A percentile compares a stretch with the other conserved stretches of the same genome.
Conservation (phyloP, 2,113 vertebrate genomes). For the Scortum barcoo region DNA sequence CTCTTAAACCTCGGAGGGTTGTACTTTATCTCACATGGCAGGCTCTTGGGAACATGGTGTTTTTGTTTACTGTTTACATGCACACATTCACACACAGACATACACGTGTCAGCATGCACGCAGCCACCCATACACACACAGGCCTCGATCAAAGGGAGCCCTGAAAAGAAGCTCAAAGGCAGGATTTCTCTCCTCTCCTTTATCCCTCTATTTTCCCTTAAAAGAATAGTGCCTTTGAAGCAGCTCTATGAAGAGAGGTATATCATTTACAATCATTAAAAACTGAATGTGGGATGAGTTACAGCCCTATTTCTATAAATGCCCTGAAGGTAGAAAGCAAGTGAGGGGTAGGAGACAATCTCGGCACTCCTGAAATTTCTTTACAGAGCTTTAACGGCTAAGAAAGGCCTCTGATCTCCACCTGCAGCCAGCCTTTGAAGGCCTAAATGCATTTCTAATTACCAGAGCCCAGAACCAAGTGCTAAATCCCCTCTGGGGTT, state of each 20-base stretch:
- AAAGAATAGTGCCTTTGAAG: conserved; percentile 66
- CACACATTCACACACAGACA: conserved; percentile 1
- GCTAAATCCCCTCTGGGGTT: conserved; percentile 60
- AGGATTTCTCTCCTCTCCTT: conserved; percentile 35
- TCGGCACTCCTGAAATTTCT: conserved; percentile 48
- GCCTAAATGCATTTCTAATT: conserved; percentile 66
- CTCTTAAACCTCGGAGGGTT: not conserved
- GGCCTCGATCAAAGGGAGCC: conserved; percentile 68
- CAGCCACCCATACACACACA: not conserved
- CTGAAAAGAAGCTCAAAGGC: conserved; percentile 61
- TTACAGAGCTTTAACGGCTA: conserved; percentile 48
- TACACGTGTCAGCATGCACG: not conserved
- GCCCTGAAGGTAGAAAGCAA: conserved; percentile 47
- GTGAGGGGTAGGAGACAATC: conserved; percentile 30
- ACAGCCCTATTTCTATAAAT: conserved; percentile 49
- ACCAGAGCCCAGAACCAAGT: conserved; percentile 40
- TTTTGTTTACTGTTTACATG: conserved; percentile 47
- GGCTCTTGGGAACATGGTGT: conserved; percentile 27
- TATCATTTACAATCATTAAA: conserved; percentile 68
- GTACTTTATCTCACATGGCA: conserved; percentile 42
- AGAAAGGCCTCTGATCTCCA: conserved; percentile 64
- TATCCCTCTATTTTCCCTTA: conserved; percentile 47
- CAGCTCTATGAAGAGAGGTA: conserved; percentile 26
- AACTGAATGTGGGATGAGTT: conserved; percentile 55
- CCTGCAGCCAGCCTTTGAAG: conserved; percentile 63